Evolutionary conservation across 2,797 vertebrate species (phyloP), one percentile per base, ranked within the genome.

Genomic region (Pseudomugil gertrudae): DNA sequence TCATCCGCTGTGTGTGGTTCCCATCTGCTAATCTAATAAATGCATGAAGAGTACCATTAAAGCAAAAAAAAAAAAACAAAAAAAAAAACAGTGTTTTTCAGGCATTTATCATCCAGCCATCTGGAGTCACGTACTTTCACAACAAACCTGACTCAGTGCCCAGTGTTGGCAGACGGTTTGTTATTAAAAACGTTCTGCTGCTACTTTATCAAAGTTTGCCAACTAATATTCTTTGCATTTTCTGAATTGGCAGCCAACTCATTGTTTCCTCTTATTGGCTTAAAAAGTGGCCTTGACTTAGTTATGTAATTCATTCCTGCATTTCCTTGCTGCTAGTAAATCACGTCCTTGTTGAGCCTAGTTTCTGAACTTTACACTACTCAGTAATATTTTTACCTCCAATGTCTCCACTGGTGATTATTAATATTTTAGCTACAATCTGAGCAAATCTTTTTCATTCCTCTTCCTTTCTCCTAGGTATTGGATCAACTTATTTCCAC

Each of bases 401-500:
- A 43, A 2, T 43, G 40, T 43, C 15, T 40, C 17, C 14, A 5
- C 6, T 5, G 15, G 40, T 43, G 40, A 43, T 19, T 43, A 19
- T n/a, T 43, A 5, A 19, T 8, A 19, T n/a, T 43, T 36, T 36
- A 36, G 35, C 35, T 36, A 13, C 35, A 36, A n/a, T n/a, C n/a
- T n/a, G n/a, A n/a, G n/a, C n/a, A n/a, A n/a, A n/a, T n/a, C n/a
- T 15, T 66, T 19, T 30, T 55, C 40, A 36, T 65, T 58, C 75
- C 15, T 78, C 14, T 52, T 19, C 40, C n/a, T 72, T 36, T 69
- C 82, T 32, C 71, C 79, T 88, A 99, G 98, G 98, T 74, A 98
- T 99, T 57, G 98, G 98, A 56, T 99, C 98, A 0, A 96, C 97
- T n/a, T 99, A 99, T 88, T 99, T 99, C 78, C 98, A 99, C 0